Conservation (phyloP, 2,888 invertebrate genomes). For the Oscheius myriophilus region DNA sequence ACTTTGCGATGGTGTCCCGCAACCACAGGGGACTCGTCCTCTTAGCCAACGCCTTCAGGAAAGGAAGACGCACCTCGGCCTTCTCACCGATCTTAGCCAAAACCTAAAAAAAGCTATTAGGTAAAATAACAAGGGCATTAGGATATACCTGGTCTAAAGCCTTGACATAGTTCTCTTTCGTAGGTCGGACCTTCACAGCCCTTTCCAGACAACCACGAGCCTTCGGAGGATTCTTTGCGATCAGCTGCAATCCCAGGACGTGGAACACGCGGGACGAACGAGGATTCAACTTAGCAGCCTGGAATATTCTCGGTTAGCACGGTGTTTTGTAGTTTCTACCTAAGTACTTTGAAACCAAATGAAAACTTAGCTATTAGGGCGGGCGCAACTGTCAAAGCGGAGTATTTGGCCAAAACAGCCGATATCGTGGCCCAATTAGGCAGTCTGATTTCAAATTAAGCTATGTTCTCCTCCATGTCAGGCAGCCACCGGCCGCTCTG, state of each 20-base stretch:
- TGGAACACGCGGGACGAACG: conserved; percentile 45
- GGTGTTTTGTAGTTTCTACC: too few species aligned
- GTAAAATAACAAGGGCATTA: not conserved
- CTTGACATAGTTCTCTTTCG: conserved; percentile 41
- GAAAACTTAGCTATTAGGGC: too few species aligned
- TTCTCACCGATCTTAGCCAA: not conserved
- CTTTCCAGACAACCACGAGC: conserved; percentile 40
- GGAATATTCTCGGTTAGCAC: too few species aligned
- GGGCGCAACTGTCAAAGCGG: too few species aligned
- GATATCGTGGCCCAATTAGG: too few species aligned
- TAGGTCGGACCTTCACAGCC: conserved; percentile 43
- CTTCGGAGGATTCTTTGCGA: conserved; percentile 40
- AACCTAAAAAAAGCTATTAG: not conserved
- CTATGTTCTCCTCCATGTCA: too few species aligned
- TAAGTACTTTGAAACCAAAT: too few species aligned
- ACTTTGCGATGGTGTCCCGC: conserved; percentile 33
- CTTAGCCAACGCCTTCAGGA: conserved; percentile 8
- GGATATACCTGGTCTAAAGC: conserved; percentile 31
- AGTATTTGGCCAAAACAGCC: too few species aligned
- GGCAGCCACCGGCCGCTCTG: too few species aligned
- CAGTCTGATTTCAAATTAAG: too few species aligned
- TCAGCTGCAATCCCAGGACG: conserved; percentile 35
- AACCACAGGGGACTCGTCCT: conserved; percentile 37
- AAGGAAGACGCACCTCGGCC: conserved; percentile 3
- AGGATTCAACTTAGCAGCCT: conserved; percentile 45